Evolutionary conservation across 2,888 invertebrate species (phyloP), one percentile per base, ranked within the genome.

Genomic region (Brachyptera putata): DNA sequence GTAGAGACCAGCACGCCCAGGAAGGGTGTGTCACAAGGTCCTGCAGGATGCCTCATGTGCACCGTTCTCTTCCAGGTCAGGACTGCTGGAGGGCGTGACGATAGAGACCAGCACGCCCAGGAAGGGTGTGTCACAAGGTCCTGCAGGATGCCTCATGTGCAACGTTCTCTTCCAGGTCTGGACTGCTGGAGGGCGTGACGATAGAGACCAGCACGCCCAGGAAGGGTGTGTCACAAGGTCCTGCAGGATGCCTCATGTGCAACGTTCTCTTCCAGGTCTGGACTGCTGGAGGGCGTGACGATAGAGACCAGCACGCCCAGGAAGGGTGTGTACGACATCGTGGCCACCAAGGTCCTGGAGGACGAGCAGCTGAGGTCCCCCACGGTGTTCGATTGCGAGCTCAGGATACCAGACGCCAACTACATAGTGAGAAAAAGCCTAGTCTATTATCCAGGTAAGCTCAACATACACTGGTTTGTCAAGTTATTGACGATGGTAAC

Each of bases 401-500:
- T 72, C 41, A 67, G 63, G 50, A 71, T 71, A 39, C 70, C 71
- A 2, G 67, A 69, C 57, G 70, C 70, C 13, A 67, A 69, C 25
- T 71, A 71, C 59, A 63, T 65, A 9, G 63, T 64, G 14, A 66
- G 68, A 57, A 69, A 68, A 67, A 70, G 68, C 14, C 65, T 70
- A 41, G 62, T 71, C n/a, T 72, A 70, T 63, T 70, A 70, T 61
- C 70, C 70, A 69, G 72, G 72, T 71, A 66, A 67, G 67, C 4
- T 30, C n/a, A n/a, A n/a, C n/a, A n/a, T n/a, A n/a, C n/a, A n/a
- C n/a, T n/a, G n/a, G n/a, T n/a, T n/a, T n/a, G n/a, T n/a, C n/a
- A n/a, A n/a, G n/a, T n/a, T n/a, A n/a, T n/a, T n/a, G n/a, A n/a
- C n/a, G n/a, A n/a, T n/a, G n/a, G n/a, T n/a, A n/a, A n/a, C n/a